Conservation (phyloP, 2,888 invertebrate species). For the Smittia sp. region DNA sequence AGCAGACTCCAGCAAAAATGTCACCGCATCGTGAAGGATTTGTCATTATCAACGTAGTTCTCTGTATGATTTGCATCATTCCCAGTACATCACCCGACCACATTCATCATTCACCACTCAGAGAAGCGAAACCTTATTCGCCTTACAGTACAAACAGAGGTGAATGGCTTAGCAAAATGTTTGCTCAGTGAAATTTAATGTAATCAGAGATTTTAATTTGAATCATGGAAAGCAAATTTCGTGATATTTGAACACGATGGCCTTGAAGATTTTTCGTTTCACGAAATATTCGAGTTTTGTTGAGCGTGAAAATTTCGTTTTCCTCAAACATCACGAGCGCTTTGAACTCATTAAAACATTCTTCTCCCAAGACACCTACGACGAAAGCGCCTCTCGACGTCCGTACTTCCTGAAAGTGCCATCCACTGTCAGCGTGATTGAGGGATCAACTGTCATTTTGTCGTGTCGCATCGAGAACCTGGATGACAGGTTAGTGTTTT, state of each 20-base stretch:
- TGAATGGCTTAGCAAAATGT: not conserved
- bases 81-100: not conserved
- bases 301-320: too few species aligned
- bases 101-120: not conserved
- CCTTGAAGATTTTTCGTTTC: too few species aligned
- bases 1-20: not conserved
- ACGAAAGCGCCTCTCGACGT: not conserved
- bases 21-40: not conserved
- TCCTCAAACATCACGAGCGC: too few species aligned
- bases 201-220: too few species aligned
- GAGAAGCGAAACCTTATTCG: not conserved
- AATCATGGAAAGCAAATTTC: too few species aligned
- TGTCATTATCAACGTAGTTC: not conserved
- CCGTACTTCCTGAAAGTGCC: constrained; percentile 30
- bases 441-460: constrained; percentile 27
- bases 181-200: too few species aligned
- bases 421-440: not conserved
- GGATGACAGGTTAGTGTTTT: constrained; percentile 20
- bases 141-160: not conserved
- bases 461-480: constrained; percentile 30
- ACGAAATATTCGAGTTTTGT: too few species aligned
- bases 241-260: too few species aligned
- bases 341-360: not conserved
- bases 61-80: not conserved
- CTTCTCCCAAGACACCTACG: not conserved